A percentile compares a stretch with the other conserved stretches of the same genome.
Conservation (phyloP, 2,888 invertebrate genomes). For the Erannis defoliaria region DNA sequence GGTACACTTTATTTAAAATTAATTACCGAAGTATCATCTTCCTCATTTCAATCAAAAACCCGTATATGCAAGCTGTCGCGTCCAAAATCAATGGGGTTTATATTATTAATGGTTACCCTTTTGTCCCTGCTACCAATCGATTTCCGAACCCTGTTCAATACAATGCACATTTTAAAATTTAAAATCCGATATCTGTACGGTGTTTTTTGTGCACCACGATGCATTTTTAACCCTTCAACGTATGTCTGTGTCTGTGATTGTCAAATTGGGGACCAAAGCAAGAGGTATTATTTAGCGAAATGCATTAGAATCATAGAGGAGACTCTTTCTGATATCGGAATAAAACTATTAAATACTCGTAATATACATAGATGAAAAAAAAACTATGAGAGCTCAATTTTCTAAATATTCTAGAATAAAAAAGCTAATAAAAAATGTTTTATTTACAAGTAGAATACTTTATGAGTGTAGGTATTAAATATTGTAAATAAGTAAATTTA, state of each 20-base stretch:
- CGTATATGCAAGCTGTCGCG: constrained; percentile 75
- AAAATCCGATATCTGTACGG: constrained; percentile 85
- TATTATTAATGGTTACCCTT: constrained; percentile 84
- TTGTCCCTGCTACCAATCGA: constrained; percentile 82
- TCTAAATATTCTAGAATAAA: too few species aligned
- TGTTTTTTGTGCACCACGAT: constrained; percentile 82
- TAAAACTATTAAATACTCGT: too few species aligned
- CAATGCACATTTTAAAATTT: constrained; percentile 87
- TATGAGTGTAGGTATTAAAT: too few species aligned
- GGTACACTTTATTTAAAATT: constrained; percentile 37
- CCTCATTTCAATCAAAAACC: constrained; percentile 55
- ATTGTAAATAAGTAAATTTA: too few species aligned
- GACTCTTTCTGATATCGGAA: too few species aligned
- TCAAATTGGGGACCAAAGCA: constrained; percentile 52
- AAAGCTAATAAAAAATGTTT: too few species aligned
- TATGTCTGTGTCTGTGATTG: constrained; percentile 70
- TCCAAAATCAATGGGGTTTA: constrained; percentile 76
- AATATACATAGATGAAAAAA: too few species aligned
- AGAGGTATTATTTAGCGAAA: too few species aligned
- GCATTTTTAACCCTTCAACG: constrained; percentile 86
- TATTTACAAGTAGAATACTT: too few species aligned
- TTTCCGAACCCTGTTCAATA: constrained; percentile 82
- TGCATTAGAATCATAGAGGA: too few species aligned
- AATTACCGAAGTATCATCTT: constrained; percentile 49
- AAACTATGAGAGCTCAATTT: too few species aligned